Evolutionary conservation across 2,888 invertebrate genomes (phyloP).

Genomic region (Drosophila sordidula): DNA sequence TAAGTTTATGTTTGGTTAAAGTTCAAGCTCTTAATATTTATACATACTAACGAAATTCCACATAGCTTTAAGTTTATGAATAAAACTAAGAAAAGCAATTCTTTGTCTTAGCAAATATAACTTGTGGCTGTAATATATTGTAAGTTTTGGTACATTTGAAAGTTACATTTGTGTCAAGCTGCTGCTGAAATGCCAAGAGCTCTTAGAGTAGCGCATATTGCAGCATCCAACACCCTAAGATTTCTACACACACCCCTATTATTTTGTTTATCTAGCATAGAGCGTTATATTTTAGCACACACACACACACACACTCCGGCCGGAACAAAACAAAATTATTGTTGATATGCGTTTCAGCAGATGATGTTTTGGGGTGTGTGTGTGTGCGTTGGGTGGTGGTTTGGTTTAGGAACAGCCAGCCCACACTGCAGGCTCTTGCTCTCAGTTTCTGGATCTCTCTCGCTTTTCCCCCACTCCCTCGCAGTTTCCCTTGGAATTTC

Average conservation of each 20-base stretch:
- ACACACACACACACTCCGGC: slow-evolving; percentile 28
- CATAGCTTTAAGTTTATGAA: background rate
- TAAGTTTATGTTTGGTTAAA: background rate
- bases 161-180: slow-evolving; percentile 34
- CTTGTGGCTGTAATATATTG: background rate
- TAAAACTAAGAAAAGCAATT: background rate
- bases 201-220: slow-evolving; percentile 34
- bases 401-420: slow-evolving; percentile 33
- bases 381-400: slow-evolving; percentile 32
- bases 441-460: slow-evolving; percentile 28
- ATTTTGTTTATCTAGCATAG: slow-evolving; percentile 72
- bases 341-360: slow-evolving; percentile 61
- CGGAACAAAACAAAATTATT: slow-evolving; percentile 70
- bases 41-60: background rate
- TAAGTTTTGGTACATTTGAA: slow-evolving; percentile 11
- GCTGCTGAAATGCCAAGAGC: slow-evolving; percentile 25
- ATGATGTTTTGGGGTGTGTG: slow-evolving; percentile 50
- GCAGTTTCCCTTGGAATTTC: slow-evolving; percentile 72
- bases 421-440: slow-evolving; percentile 43
- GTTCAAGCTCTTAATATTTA: background rate
- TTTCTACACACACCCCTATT: slow-evolving; percentile 60
- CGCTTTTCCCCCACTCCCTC: slow-evolving; percentile 17
- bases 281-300: slow-evolving; percentile 44
- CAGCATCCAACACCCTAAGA: slow-evolving; percentile 51
- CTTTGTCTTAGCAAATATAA: background rate